Base-by-base conservation (phyloP, 2,797 vertebrate species). In the Sebastes jordani region DNA sequence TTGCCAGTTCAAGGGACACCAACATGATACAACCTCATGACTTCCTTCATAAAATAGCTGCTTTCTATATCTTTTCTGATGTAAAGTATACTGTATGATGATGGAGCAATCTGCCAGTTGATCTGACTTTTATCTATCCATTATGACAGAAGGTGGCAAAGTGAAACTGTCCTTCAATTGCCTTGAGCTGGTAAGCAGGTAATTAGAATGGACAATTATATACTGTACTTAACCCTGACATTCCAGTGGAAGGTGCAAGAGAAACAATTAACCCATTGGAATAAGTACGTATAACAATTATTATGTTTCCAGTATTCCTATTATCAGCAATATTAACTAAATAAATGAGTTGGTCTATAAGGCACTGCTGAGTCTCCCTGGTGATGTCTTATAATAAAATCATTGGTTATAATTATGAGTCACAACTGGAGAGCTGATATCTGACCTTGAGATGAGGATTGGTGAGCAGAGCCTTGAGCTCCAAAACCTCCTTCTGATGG, bases 361-460 rank as follows among this genome's bases (percentile, higher is more conserved):
- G n/a, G 61, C 11, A 58, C 23, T 11, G 71, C 30, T 71, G 32
- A 68, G 30, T 23, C 20, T 62, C 20, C 7, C 5, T 76, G 54
- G 27, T 67, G 64, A 11, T 63, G 29, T 25, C 54, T 63, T 59
- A 25, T 54, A 29, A 66, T 72, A 62, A 59, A 30, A 67, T 10
- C 25, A 29, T 18, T 0, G 62, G 62, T 75, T n/a, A 67, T 49
- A 23, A 61, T 52, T 65, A 58, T 14, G 34, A 80, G 58, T 65
- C 58, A 78, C 30, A 54, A 64, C 54, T 65, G 62, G 22, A 30
- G 42, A 70, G 10, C 23, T 65, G 85, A 83, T 69, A 73, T 85
- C 94, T 93, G 96, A 99, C 98, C 97, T 99, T 97, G 81, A 99
- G 93, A 83, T 98, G 97, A 80, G 97, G 97, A 27, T 97, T 95